These are phyloP conservation scores for Pleuronectes platessa DNA, from an alignment of 2,113 vertebrate genomes.

Conservation along the genomic window DNA sequence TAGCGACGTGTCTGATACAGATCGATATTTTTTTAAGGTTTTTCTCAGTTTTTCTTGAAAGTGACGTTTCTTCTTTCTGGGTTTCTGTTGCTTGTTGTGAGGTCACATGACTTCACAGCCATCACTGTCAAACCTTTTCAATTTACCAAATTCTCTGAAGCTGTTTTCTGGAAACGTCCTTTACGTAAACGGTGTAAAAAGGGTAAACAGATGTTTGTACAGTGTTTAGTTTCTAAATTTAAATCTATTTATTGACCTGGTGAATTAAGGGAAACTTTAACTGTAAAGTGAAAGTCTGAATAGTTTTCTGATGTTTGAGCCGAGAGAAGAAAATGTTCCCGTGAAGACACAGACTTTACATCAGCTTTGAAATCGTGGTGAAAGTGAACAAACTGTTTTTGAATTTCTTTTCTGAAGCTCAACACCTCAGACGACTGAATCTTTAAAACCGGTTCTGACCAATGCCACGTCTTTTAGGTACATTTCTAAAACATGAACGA, in stretches of 20 bases:
- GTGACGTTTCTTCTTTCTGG: neutral
- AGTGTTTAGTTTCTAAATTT: constrained; percentile 59
- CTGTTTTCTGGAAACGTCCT: neutral
- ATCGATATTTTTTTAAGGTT: neutral
- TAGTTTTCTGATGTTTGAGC: neutral
- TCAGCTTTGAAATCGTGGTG: neutral
- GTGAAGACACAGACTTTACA: neutral
- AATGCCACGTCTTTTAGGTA: neutral
- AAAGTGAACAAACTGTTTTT: neutral
- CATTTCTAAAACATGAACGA: too few relatives aligned
- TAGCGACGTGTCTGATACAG: neutral
- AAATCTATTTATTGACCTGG: constrained; percentile 65
- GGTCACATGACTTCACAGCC: constrained; percentile 12
- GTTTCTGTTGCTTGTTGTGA: constrained; percentile 21
- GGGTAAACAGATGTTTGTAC: constrained; percentile 38
- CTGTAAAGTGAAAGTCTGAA: neutral
- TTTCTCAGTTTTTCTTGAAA: neutral
- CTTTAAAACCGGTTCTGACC: too few relatives aligned
- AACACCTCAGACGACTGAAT: too few relatives aligned
- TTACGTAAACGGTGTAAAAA: constrained; percentile 24
- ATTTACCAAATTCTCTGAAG: too few relatives aligned
- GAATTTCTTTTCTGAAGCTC: neutral
- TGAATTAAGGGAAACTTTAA: constrained; percentile 8
- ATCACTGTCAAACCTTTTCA: neutral
- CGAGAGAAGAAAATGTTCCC: constrained; percentile 1